Evolutionary conservation across 2,888 invertebrate species (phyloP), one percentile per base, ranked within the genome.

Genomic region (Horisme vitalbata): DNA sequence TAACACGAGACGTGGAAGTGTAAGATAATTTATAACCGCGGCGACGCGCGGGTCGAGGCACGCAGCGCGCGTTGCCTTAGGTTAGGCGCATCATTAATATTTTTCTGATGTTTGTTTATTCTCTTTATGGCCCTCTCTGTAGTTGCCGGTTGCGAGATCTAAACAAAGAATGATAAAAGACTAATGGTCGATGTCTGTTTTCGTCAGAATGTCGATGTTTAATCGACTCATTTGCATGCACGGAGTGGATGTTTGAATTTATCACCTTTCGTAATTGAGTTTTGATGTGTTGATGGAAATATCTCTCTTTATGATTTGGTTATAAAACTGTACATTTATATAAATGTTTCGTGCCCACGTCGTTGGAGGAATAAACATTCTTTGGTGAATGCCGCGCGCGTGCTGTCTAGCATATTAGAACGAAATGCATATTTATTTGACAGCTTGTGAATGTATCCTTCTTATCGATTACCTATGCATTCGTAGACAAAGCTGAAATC

Each of bases 21-120:
- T 78, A 73, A 79, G 75, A 83, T 83, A 82, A 86, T 87, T 87
- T 85, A 87, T 85, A 77, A 83, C 76, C 62, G 55, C 65, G 61
- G 71, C 63, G 70, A 74, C 66, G 75, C 78, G 74, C 68, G 65
- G 62, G 68, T 61, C 75, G 74, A 62, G 71, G 71, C 80, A 74
- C 74, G 77, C 72, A 68, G 68, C 71, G 67, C 65, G 65, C 77
- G 83, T 78, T 81, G 83, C 79, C 76, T 80, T 75, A 71, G 72
- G 83, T 87, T 85, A 85, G 83, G 71, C 75, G 80, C 80, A 83
- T 88, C 85, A 85, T 88, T 89, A 85, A 87, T 88, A 87, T 87
- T 86, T 81, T 84, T 81, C 75, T 79, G 69, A 79, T 82, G 83
- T 86, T 84, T 86, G 82, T 83, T 81, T 84, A 79, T 71, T 80